phyloP scores from a whole-genome alignment of 37 sponge, comb jelly and placozoan genomes.

The Crambe crambe region DNA sequence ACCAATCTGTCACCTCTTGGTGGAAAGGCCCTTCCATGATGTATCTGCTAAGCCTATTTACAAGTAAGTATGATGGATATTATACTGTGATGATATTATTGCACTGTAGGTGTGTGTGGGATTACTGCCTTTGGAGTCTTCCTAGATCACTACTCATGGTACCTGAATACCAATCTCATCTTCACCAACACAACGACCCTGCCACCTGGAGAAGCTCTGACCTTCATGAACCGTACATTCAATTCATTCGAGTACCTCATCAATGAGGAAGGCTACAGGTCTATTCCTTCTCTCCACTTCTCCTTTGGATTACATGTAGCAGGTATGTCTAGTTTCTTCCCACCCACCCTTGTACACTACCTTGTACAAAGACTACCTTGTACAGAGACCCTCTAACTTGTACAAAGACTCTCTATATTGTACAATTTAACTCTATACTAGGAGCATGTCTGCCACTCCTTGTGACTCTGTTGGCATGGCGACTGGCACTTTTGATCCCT shows the following conservation, averaged over 20 bases:
- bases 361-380: background rate
- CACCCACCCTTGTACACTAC: too few relatives aligned
- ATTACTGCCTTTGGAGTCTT: constrained; percentile 18
- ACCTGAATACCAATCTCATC: constrained; percentile 2
- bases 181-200: background rate
- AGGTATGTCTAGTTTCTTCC: constrained; percentile 15
- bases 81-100: too few relatives aligned
- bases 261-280: background rate
- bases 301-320: constrained; percentile 13
- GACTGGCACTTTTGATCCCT: constrained; percentile 33
- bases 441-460: constrained; percentile 28
- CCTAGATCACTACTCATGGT: constrained; percentile 35
- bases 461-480: constrained; percentile 29
- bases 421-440: too few relatives aligned
- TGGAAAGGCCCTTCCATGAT: constrained; percentile 75
- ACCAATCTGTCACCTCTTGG: constrained; percentile 61
- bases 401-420: background rate
- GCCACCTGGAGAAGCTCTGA: background rate
- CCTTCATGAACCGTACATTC: background rate
- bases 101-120: constrained; percentile 19
- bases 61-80: too few relatives aligned
- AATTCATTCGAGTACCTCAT: background rate
- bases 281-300: background rate
- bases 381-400: too few relatives aligned
- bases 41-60: constrained; percentile 53